A percentile compares a stretch with the other conserved stretches of the same genome.
Conservation (phyloP, 1,140 invertebrate genomes). For the Ridgeia piscesae region DNA sequence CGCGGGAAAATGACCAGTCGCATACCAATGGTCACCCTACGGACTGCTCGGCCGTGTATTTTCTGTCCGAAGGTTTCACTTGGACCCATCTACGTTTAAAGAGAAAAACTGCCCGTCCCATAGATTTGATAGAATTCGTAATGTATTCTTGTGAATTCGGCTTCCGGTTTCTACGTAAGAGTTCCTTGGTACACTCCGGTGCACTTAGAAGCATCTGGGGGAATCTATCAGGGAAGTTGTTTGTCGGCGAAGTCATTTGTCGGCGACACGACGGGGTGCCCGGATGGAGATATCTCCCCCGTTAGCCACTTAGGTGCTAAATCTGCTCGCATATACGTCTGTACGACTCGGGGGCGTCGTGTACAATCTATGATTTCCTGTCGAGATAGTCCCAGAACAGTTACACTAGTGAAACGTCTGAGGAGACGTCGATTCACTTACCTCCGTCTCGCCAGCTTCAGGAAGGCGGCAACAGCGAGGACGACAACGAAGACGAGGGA, state of each 20-base stretch:
- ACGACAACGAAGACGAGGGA: background rate
- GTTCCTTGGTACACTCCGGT: background rate
- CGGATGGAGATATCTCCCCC: background rate
- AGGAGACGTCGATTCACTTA: background rate
- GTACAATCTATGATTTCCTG: background rate
- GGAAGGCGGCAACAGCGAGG: background rate
- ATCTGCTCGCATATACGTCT: background rate
- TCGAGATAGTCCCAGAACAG: background rate
- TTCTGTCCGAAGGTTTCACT: background rate
- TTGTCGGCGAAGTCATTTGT: background rate
- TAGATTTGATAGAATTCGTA: too few species aligned
- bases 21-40: background rate
- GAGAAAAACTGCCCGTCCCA: too few species aligned
- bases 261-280: background rate
- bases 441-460: background rate
- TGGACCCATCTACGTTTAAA: background rate
- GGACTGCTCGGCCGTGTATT: background rate
- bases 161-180: background rate
- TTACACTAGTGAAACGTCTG: background rate
- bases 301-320: background rate
- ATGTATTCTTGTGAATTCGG: background rate
- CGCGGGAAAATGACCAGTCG: background rate
- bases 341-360: background rate
- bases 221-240: background rate
- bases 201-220: background rate